phyloP scores from a whole-genome alignment of 2,888 invertebrate species.

The Chrysolina americana region DNA sequence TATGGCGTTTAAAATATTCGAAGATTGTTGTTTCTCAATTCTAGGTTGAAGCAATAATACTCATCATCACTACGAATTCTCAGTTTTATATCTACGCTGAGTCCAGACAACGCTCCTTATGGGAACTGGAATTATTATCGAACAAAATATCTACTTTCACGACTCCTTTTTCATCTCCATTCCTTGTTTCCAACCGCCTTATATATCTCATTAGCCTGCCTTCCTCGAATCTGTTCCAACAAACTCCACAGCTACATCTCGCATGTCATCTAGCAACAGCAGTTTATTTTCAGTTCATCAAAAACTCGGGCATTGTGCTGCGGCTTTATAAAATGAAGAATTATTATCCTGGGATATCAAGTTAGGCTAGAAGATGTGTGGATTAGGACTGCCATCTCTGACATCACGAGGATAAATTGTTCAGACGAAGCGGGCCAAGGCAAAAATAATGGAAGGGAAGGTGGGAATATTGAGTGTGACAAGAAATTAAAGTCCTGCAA shows the following conservation, averaged over 20 bases:
- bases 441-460: constrained; percentile 13
- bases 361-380: constrained; percentile 24
- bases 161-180: too few species aligned
- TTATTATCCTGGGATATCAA: constrained; percentile 27
- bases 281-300: constrained; percentile 17
- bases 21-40: too few species aligned
- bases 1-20: too few species aligned
- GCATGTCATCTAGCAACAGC: not conserved
- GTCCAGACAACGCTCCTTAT: too few species aligned
- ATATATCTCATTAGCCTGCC: not conserved
- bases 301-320: constrained; percentile 6
- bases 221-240: too few species aligned
- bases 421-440: not conserved
- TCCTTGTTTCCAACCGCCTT: not conserved
- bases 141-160: too few species aligned
- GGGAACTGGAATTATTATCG: too few species aligned
- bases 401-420: constrained; percentile 25
- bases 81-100: too few species aligned
- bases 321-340: constrained; percentile 22
- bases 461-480: constrained; percentile 7
- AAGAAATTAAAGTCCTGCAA: not conserved
- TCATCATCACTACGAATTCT: too few species aligned
- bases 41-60: too few species aligned
- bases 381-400: constrained; percentile 31
- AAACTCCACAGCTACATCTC: not conserved